Evolutionary conservation across 2,113 vertebrate genomes (phyloP), one percentile per base, ranked within the genome.

Genomic region (Rhegmatorhina hoffmannsi): DNA sequence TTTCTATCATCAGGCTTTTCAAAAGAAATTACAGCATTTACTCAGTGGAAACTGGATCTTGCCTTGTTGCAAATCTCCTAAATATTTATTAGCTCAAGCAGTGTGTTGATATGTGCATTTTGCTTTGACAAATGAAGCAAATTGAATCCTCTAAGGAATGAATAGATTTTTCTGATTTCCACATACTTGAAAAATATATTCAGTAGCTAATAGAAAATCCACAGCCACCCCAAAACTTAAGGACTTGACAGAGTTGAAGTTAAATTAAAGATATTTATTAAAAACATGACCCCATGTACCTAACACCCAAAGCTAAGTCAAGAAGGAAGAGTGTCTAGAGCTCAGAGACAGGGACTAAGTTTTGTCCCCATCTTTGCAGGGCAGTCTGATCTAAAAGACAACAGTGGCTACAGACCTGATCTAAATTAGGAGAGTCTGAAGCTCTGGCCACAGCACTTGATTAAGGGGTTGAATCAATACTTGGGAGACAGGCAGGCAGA

Each of bases 1-100:
- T 94, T 95, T 96, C 75, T 92, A 95, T 91, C 94, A 96, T 17
- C 17, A 59, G 78, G 12, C 55, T 90, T 55, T 94, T 91, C 67
- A 67, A 90, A 94, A 93, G 78, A 91, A 93, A 94, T 94, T 88
- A 73, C 38, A 74, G 34, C 3, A 1, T 89, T 92, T 92, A 78
- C 74, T 72, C 87, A 60, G 31, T 31, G 70, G 82, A 93, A 89
- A 85, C 40, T 6, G 2, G 24, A 84, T 25, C 75, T 83, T 82
- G 21, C 66, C 72, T 95, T 34, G 38, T 93, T 86, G 52, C 74
- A 94, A 44, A 10, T 72, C 40, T 76, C 66, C 36, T 69, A 47
- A 16, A 89, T 64, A 63, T 68, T 87, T 58, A 84, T 26, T 75
- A 80, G 38, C 43, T 81, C 56, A 56, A 59, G 38, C 13, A 1